These are phyloP conservation scores for Netelia fuscicornis DNA, from an alignment of 2,888 invertebrate genomes.

Conservation along the genomic window DNA sequence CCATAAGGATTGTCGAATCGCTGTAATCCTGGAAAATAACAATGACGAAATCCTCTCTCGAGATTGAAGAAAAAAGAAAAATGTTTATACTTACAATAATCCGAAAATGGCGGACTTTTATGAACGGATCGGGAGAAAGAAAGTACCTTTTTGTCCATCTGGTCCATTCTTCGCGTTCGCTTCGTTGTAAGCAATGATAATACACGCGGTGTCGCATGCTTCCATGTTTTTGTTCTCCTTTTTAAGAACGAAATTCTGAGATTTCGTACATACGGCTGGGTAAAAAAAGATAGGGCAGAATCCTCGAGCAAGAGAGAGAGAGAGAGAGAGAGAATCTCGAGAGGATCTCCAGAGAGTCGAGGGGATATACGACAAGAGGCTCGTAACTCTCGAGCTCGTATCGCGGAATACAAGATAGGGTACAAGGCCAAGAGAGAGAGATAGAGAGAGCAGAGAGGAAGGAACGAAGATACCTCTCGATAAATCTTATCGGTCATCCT, in stretches of 20 bases:
- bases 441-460: background rate
- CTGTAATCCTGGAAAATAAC: too few species aligned
- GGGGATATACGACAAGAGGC: conserved; percentile 43
- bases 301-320: conserved; percentile 21
- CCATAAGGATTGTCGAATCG: too few species aligned
- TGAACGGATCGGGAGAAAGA: too few species aligned
- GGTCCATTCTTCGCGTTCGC: too few species aligned
- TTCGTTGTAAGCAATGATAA: background rate
- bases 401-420: conserved; percentile 42
- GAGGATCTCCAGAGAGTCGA: conserved; percentile 39
- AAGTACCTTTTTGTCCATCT: too few species aligned
- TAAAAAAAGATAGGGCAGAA: conserved; percentile 22
- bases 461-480: conserved; percentile 46
- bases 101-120: too few species aligned
- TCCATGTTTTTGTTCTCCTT: background rate
- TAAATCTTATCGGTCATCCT: conserved; percentile 59
- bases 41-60: too few species aligned
- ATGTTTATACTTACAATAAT: too few species aligned
- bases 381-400: conserved; percentile 53
- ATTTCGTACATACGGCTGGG: background rate
- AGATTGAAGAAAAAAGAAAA: too few species aligned
- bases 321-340: conserved; percentile 37
- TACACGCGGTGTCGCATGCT: background rate
- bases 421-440: background rate
- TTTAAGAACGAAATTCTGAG: conserved; percentile 12